Percentiles rank a stretch among this genome's conserved stretches.
Evolutionary conservation across 35 echinoderm and acorn worm genomes (phyloP).

Genomic region (Lytechinus pictus): DNA sequence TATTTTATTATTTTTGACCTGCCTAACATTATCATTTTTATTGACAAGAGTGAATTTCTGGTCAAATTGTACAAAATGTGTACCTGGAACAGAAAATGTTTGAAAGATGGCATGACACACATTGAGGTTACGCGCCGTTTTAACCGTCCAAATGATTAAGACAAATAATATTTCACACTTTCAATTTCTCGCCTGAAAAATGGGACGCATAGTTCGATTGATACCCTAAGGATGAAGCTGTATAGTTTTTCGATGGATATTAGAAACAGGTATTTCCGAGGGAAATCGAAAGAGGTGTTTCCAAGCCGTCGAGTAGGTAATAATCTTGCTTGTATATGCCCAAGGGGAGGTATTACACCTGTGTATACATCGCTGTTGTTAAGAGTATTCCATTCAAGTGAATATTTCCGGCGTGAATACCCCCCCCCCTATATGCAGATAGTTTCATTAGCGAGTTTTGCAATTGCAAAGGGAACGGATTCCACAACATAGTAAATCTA

Average conservation of each 20-base stretch:
- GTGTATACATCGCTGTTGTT: background rate
- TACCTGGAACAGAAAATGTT: no score
- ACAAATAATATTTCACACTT: background rate
- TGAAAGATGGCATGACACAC: no score
- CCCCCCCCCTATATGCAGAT: background rate
- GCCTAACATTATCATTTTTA: no score
- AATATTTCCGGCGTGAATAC: background rate
- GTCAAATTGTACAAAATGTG: no score
- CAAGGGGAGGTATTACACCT: background rate
- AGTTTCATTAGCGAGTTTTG: no score
- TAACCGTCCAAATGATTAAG: background rate
- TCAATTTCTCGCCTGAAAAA: background rate
- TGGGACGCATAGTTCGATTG: background rate
- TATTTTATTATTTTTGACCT: no score
- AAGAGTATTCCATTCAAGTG: background rate
- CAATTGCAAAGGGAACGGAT: no score
- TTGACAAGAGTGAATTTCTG: no score
- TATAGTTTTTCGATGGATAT: background rate
- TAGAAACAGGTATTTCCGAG: background rate
- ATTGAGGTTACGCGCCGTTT: no score
- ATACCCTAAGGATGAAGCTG: background rate
- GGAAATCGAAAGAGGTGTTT: background rate
- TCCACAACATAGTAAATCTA: no score
- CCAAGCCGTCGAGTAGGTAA: background rate
- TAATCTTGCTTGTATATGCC: background rate